Base-by-base conservation (phyloP, 2,113 vertebrate species). In the Prinia subflava region DNA sequence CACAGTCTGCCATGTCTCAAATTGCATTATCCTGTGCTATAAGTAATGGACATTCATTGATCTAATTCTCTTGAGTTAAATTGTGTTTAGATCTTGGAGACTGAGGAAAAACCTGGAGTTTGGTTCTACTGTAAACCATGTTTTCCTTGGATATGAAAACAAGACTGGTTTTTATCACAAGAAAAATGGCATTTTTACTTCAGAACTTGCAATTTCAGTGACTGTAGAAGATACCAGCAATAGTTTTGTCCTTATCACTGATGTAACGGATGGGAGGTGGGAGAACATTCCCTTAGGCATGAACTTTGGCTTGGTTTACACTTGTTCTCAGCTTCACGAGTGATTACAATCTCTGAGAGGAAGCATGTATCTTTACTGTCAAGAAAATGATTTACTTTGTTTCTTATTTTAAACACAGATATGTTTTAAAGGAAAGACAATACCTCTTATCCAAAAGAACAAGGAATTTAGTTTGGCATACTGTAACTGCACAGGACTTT, bases 371-470 rank as follows among this genome's bases (percentile, higher is more conserved):
- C 79, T 95, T 85, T 92, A 55, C 73, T 91, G 60, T 96, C 79
- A 92, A 84, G 76, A 95, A 94, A 96, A 94, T 95, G 28, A 94
- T 96, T 96, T 94, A 95, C 63, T 93, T 93, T 47, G 69, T 83
- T 94, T 95, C 89, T 95, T 94, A 92, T 95, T 95, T 96, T 95
- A 94, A 92, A 83, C 63, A 65, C 15, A 94, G 79, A 76, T 39
- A 49, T 21, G 17, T 75, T 87, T 90, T 82, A 95, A 90, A 96
- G 69, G 85, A 87, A 93, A 94, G 87, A 88, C 82, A 95, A 87
- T 90, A 56, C 55, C 22, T 94, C 52, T 87, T 91, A 85, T 73
- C 39, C 67, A 82, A 90, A 31, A 86, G 75, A 95, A 90, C 46
- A 80, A 70, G 11, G 46, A 87, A 78, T 89, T 92, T 55, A 71